Conservation (phyloP, 2,113 vertebrate genomes). For the Aythya baeri region DNA sequence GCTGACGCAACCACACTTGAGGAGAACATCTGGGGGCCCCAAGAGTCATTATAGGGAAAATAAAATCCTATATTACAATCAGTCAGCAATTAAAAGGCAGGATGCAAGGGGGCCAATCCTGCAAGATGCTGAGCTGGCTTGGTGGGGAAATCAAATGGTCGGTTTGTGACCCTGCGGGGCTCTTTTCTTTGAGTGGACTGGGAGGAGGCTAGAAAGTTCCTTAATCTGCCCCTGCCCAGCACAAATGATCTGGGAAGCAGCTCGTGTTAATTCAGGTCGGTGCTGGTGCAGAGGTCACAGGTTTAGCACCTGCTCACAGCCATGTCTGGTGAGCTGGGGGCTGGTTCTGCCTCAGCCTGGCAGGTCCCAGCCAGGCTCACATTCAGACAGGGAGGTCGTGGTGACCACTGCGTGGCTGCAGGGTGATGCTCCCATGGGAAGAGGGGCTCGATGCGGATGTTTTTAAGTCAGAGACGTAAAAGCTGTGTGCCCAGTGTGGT, state of each 20-base stretch:
- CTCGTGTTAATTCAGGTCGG: neutral
- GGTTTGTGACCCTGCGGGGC: neutral
- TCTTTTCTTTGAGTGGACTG: neutral
- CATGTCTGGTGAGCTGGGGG: rapidly evolving
- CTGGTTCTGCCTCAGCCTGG: neutral
- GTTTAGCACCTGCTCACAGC: neutral
- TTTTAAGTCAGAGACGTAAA: neutral
- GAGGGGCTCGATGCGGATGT: rapidly evolving
- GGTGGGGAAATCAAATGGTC: slow-evolving; percentile 37
- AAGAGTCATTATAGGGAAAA: slow-evolving; percentile 63
- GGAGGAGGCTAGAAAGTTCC: neutral
- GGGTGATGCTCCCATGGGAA: rapidly evolving
- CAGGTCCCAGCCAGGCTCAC: neutral
- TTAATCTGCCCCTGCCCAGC: neutral
- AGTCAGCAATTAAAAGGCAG: slow-evolving; percentile 69
- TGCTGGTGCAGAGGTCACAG: neutral
- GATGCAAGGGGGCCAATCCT: slow-evolving; percentile 51
- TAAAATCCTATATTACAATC: slow-evolving; percentile 66
- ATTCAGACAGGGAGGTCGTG: neutral
- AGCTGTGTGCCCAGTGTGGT: neutral
- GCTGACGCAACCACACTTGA: slow-evolving; percentile 65
- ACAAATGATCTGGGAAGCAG: neutral
- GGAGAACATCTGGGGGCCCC: slow-evolving; percentile 70
- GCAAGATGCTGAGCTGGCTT: slow-evolving; percentile 53
- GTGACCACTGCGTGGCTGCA: rapidly evolving